A percentile compares a stretch with the other conserved stretches of the same genome.
Evolutionary conservation across 1,140 invertebrate species (phyloP).

Genomic region (Aphelinus certus): DNA sequence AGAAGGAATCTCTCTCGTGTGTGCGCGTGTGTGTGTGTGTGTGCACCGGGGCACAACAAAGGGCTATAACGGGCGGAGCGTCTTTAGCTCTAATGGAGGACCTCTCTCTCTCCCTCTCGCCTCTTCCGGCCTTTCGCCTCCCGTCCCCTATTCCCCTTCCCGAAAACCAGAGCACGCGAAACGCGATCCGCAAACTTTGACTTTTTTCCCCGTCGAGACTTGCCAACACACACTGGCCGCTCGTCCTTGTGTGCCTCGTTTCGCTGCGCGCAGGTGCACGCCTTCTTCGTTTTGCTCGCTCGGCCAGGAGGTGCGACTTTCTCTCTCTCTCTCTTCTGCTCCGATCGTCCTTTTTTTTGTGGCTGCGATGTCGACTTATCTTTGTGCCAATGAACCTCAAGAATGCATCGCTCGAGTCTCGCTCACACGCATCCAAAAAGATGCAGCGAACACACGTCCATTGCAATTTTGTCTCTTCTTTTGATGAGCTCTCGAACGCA

Average conservation of each 20-base stretch:
- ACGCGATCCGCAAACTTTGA: neutral
- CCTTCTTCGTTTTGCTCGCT: neutral
- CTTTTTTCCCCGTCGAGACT: too few species aligned
- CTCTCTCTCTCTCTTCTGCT: neutral
- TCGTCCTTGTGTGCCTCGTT: neutral
- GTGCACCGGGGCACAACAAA: neutral
- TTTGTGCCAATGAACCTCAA: slow-evolving; percentile 21
- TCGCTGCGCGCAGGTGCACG: neutral
- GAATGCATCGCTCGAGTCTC: slow-evolving; percentile 2
- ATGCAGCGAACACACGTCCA: neutral
- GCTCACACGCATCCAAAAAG: slow-evolving; percentile 3
- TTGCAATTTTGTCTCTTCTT: neutral
- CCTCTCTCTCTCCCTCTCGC: neutral
- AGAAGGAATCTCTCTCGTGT: too few species aligned
- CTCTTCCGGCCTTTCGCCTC: slow-evolving; percentile 13
- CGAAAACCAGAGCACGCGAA: neutral
- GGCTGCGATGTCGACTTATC: neutral
- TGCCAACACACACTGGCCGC: too few species aligned
- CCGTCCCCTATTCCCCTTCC: slow-evolving; percentile 5
- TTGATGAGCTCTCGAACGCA: neutral
- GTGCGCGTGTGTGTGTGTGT: too few species aligned
- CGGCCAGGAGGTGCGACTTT: slow-evolving; percentile 15
- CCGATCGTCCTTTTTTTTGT: too few species aligned
- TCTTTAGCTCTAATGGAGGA: neutral
- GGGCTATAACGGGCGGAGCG: neutral